Percentiles rank a stretch among this genome's conserved stretches.
These are phyloP conservation scores for Drosophila pseudotalamancana DNA, from an alignment of 2,888 invertebrate species.

Conservation along the genomic window DNA sequence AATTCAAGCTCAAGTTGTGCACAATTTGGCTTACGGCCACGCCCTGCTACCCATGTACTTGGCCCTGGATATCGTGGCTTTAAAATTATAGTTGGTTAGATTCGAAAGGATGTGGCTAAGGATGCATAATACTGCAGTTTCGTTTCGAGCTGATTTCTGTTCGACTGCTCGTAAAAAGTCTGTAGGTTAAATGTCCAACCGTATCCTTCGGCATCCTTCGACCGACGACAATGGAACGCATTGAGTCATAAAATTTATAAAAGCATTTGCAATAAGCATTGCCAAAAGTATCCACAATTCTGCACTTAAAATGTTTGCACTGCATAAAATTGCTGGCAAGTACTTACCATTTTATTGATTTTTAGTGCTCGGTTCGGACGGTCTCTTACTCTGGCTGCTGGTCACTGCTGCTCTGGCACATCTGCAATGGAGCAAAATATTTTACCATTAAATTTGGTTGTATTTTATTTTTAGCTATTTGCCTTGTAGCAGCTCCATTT, in stretches of 20 bases:
- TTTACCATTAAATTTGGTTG: constrained; percentile 49
- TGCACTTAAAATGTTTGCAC: constrained; percentile 54
- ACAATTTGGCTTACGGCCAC: constrained; percentile 62
- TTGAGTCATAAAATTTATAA: constrained; percentile 76
- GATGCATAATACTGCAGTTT: constrained; percentile 40
- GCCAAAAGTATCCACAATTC: constrained; percentile 57
- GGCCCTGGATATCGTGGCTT: constrained; percentile 56
- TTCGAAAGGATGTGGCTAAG: constrained; percentile 51
- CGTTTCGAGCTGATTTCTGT: constrained; percentile 38
- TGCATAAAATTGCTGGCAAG: constrained; percentile 40
- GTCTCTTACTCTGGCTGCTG: constrained; percentile 18
- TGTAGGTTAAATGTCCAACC: constrained; percentile 62
- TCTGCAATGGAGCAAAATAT: constrained; percentile 61
- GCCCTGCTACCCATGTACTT: constrained; percentile 12
- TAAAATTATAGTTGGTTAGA: constrained; percentile 68
- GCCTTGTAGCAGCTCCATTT: constrained; percentile 39
- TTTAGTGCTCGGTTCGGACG: constrained; percentile 36
- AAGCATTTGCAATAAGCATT: constrained; percentile 67
- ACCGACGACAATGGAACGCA: constrained; percentile 55
- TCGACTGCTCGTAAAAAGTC: constrained; percentile 48
- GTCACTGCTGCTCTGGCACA: constrained; percentile 25
- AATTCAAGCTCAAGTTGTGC: constrained; percentile 62
- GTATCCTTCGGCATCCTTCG: constrained; percentile 25
- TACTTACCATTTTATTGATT: constrained; percentile 74
- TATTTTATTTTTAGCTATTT: constrained; percentile 26